These are phyloP conservation scores for Mantis religiosa DNA, from an alignment of 2,888 invertebrate genomes.

Conservation along the genomic window DNA sequence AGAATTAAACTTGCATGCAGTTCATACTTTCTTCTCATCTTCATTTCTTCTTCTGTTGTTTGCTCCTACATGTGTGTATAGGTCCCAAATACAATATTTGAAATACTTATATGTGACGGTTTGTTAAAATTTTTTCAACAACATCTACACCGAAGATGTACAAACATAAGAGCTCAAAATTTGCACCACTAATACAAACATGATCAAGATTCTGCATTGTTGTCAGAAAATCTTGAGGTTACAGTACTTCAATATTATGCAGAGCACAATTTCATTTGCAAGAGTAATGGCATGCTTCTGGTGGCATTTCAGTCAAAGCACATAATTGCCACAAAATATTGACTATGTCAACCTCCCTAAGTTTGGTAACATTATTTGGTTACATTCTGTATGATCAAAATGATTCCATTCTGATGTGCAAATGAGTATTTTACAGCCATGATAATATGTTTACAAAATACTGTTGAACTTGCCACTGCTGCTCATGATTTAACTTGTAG, in stretches of 20 bases:
- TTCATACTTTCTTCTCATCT: background rate
- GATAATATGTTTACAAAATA: background rate
- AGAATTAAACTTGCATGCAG: background rate
- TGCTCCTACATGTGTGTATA: background rate
- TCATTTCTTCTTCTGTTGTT: background rate
- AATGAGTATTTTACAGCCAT: background rate
- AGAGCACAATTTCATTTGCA: background rate
- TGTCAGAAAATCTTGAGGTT: background rate
- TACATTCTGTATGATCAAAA: background rate
- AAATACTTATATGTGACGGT: background rate
- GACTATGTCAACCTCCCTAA: background rate
- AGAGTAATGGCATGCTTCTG: background rate
- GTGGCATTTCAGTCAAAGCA: background rate
- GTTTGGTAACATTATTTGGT: background rate
- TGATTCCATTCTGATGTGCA: background rate
- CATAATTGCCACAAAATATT: background rate
- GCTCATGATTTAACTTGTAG: background rate
- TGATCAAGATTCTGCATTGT: background rate
- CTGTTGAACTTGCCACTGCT: background rate
- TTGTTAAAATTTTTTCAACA: background rate
- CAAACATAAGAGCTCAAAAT: background rate
- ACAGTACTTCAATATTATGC: background rate
- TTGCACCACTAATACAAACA: background rate
- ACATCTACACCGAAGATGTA: background rate
- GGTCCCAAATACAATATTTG: background rate